Evolutionary conservation across 2,113 vertebrate species (phyloP).

Genomic region (Hystrix cristata): DNA sequence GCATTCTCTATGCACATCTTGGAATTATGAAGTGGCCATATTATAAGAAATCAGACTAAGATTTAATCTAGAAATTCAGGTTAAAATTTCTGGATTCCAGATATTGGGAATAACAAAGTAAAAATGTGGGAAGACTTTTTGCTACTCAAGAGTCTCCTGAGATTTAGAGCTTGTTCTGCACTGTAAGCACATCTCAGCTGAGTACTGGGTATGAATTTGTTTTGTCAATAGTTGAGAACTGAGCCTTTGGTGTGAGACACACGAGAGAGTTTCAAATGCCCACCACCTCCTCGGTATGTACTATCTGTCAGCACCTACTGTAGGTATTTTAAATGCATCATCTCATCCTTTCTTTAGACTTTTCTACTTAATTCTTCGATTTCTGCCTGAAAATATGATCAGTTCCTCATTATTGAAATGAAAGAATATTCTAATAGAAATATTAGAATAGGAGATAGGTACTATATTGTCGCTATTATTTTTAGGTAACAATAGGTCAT

Average conservation of each 20-base stretch:
- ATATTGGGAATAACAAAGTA: background rate
- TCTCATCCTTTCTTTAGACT: background rate
- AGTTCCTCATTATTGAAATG: background rate
- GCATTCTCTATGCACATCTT: background rate
- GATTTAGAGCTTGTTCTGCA: background rate
- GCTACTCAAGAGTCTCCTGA: background rate
- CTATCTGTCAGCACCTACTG: background rate
- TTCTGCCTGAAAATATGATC: background rate
- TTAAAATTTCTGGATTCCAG: background rate
- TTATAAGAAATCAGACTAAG: background rate
- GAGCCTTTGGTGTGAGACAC: background rate
- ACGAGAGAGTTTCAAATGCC: background rate
- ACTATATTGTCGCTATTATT: background rate
- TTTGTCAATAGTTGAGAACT: background rate
- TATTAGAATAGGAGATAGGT: background rate
- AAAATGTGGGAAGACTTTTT: background rate
- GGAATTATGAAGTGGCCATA: background rate
- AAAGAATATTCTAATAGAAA: background rate
- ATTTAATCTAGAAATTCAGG: background rate
- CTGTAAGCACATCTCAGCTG: background rate
- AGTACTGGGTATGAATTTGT: background rate
- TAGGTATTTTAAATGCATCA: constrained; percentile 12
- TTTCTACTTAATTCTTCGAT: background rate
- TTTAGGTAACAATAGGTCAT: background rate
- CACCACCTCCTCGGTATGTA: background rate